Conservation (phyloP, 2,797 vertebrate species). For the Crax fasciolata region DNA sequence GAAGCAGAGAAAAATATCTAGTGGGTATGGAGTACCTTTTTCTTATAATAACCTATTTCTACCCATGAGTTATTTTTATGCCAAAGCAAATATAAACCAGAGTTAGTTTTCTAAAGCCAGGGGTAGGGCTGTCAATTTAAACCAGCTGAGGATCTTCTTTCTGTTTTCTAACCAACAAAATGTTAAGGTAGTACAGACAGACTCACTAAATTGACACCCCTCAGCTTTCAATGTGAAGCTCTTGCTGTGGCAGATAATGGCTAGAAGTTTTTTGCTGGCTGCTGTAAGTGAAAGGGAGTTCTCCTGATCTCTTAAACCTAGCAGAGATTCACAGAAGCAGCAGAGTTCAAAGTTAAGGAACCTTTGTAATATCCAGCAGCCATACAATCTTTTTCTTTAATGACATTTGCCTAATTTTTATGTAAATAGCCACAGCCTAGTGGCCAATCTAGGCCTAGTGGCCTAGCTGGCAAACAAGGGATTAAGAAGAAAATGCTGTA, state of each 20-base stretch:
- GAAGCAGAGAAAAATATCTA: not conserved
- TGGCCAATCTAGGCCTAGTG: slow-evolving; percentile 65
- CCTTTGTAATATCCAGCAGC: not conserved
- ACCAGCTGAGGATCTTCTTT: not conserved
- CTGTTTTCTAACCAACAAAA: not conserved
- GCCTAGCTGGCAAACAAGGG: slow-evolving; percentile 80
- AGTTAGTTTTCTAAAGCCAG: not conserved
- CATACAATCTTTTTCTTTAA: slow-evolving; percentile 45
- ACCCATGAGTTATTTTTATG: not conserved
- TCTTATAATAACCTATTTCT: not conserved
- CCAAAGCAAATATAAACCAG: not conserved
- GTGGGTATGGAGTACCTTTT: not conserved
- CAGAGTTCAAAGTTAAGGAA: slow-evolving; percentile 20
- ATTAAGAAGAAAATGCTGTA: slow-evolving; percentile 89
- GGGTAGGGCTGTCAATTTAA: not conserved
- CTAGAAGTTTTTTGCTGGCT: slow-evolving; percentile 25
- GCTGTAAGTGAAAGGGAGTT: not conserved
- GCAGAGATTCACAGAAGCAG: not conserved
- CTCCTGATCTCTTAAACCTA: slow-evolving; percentile 16
- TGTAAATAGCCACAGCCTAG: slow-evolving; percentile 73
- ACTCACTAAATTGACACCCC: not conserved
- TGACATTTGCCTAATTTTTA: slow-evolving; percentile 77
- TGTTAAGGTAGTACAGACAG: not conserved
- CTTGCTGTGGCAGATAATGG: slow-evolving; percentile 19
- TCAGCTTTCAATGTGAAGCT: not conserved